These are phyloP conservation scores for Laticauda colubrina DNA, from an alignment of 2,113 vertebrate species.

Conservation along the genomic window DNA sequence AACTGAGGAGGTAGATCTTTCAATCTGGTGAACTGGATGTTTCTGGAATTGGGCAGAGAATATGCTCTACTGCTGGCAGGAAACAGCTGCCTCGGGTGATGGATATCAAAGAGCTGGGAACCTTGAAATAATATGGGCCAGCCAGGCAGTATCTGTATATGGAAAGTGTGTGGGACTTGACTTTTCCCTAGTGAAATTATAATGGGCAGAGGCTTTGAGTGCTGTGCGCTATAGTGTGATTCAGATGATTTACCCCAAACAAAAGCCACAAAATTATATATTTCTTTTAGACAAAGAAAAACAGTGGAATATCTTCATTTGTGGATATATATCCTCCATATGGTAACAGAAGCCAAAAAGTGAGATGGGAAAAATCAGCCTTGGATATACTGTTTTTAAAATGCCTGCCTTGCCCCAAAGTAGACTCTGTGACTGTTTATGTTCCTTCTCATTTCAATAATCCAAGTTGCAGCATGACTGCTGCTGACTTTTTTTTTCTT, in stretches of 20 bases:
- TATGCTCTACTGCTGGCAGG: background rate
- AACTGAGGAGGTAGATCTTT: background rate
- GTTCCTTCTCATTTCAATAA: background rate
- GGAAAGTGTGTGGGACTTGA: background rate
- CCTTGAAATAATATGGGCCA: background rate
- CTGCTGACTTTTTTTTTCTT: background rate
- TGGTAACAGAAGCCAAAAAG: background rate
- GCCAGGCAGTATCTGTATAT: background rate
- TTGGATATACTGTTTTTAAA: background rate
- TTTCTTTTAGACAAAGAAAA: background rate
- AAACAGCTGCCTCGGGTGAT: background rate
- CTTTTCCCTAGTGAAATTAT: background rate
- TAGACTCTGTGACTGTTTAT: background rate
- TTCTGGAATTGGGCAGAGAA: background rate
- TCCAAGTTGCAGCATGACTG: background rate
- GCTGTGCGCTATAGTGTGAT: background rate
- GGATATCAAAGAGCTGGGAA: background rate
- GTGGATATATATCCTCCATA: background rate
- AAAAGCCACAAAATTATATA: background rate
- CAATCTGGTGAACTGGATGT: background rate
- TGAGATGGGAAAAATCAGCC: background rate
- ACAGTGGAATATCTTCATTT: background rate
- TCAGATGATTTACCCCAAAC: background rate
- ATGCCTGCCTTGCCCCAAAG: background rate
- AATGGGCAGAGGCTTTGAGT: background rate